A percentile compares a stretch with the other conserved stretches of the same genome.
These are phyloP conservation scores for Lasius fuliginosus DNA, from an alignment of 2,888 invertebrate species.

Conservation along the genomic window DNA sequence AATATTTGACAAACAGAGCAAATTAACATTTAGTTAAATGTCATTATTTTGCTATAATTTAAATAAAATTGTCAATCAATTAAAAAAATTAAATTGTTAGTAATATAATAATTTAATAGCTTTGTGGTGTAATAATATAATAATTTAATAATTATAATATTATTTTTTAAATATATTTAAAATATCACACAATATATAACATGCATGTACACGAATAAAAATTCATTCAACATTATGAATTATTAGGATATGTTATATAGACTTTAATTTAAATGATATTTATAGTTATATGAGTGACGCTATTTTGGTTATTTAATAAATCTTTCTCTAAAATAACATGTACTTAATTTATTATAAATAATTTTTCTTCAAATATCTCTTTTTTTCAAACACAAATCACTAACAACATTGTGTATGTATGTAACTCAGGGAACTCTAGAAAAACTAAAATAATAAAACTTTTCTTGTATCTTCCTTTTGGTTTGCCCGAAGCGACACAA, in stretches of 20 bases:
- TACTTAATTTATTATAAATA: neutral
- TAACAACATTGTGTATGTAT: neutral
- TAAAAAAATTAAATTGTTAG: neutral
- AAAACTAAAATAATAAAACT: neutral
- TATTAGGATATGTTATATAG: neutral
- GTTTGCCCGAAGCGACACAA: neutral
- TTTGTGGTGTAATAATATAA: neutral
- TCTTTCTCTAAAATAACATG: neutral
- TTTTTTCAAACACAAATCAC: neutral
- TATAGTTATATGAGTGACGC: neutral
- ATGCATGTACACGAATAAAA: neutral
- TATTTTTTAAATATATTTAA: neutral
- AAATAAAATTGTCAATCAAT: neutral
- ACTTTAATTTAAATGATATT: neutral
- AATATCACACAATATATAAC: neutral
- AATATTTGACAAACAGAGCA: neutral
- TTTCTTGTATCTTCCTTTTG: neutral
- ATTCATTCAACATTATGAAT: neutral
- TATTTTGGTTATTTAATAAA: neutral
- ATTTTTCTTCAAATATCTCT: neutral
- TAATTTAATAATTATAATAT: neutral
- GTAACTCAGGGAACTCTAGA: neutral
- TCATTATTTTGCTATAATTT: neutral
- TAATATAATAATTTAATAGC: neutral
- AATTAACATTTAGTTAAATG: slow-evolving; percentile 7